A percentile compares a stretch with the other conserved stretches of the same genome.
These are phyloP conservation scores for Portunus trituberculatus DNA, from an alignment of 1,140 invertebrate genomes.

Conservation along the genomic window DNA sequence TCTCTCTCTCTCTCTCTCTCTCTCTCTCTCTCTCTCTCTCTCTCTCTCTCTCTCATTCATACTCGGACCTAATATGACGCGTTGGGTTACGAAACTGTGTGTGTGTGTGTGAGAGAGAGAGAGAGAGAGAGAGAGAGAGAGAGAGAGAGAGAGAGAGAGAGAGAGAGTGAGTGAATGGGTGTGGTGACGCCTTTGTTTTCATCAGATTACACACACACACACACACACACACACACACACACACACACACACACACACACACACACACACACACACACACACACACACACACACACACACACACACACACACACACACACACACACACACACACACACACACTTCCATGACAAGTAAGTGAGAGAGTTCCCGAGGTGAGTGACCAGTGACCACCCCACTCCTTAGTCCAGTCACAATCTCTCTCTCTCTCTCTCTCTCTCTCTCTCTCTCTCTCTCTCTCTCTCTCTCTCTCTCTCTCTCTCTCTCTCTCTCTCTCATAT, in stretches of 20 bases:
- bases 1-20: too few species aligned
- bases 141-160: conserved; percentile 26
- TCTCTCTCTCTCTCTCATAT: neutral
- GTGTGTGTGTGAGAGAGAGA: neutral
- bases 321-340: too few species aligned
- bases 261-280: too few species aligned
- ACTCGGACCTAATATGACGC: neutral
- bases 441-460: conserved; percentile 16
- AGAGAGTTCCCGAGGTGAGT: too few species aligned
- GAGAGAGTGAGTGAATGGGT: neutral
- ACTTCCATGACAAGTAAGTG: too few species aligned
- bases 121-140: conserved; percentile 33
- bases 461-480: neutral
- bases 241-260: too few species aligned
- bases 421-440: too few species aligned
- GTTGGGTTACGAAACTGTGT: neutral
- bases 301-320: too few species aligned
- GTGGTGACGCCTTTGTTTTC: neutral
- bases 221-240: conserved; percentile 27
- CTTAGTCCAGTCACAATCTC: too few species aligned
- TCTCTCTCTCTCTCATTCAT: neutral
- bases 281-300: too few species aligned
- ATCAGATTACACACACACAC: conserved; percentile 26
- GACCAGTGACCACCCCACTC: too few species aligned
- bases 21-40: too few species aligned